Conservation (phyloP, 2,888 invertebrate genomes). For the Brachyptera risi region DNA sequence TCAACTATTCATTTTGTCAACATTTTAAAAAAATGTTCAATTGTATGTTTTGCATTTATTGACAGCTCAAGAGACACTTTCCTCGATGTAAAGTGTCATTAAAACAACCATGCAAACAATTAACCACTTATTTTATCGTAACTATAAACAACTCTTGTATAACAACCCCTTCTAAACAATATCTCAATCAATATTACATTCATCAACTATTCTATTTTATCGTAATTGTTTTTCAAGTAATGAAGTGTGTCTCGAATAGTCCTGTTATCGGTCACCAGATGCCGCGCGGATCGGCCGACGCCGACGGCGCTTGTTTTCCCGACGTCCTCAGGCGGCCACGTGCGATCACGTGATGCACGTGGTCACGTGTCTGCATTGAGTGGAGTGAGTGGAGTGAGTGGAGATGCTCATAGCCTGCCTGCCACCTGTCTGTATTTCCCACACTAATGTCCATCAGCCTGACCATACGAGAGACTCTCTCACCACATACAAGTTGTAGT, state of each 20-base stretch:
- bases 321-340: background rate
- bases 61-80: too few species aligned
- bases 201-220: background rate
- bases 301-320: background rate
- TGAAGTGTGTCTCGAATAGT: background rate
- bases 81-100: too few species aligned
- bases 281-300: background rate
- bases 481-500: too few species aligned
- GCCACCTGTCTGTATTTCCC: conserved; percentile 6
- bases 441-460: too few species aligned
- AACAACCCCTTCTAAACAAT: too few species aligned
- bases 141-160: too few species aligned
- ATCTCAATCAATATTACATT: background rate
- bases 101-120: too few species aligned
- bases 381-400: background rate
- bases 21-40: too few species aligned
- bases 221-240: conserved; percentile 10
- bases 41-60: too few species aligned
- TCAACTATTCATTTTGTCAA: too few species aligned
- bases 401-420: conserved; percentile 4
- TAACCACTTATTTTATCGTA: too few species aligned
- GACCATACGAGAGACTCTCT: too few species aligned
- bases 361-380: background rate
- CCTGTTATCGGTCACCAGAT: background rate
- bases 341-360: background rate